Conservation (phyloP, 2,797 vertebrate species). For the Sebastes elongatus region DNA sequence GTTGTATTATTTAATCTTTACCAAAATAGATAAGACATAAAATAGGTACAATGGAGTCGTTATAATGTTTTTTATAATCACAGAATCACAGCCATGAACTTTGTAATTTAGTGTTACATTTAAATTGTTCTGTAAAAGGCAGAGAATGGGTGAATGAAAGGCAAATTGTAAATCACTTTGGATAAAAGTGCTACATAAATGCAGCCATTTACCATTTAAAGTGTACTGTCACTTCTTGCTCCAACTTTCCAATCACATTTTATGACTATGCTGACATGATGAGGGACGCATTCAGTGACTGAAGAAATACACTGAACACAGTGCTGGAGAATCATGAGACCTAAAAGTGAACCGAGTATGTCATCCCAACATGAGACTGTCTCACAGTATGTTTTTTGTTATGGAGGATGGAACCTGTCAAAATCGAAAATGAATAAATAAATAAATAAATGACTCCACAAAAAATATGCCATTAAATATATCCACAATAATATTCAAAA, state of each 20-base stretch:
- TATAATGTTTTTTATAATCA: not conserved
- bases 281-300: not conserved
- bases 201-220: not conserved
- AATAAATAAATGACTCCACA: too few species aligned
- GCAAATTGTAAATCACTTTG: not conserved
- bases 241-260: not conserved
- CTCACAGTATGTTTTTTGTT: not conserved
- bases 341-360: not conserved
- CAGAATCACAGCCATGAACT: not conserved
- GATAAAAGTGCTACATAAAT: not conserved
- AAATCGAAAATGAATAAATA: too few species aligned
- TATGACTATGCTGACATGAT: not conserved
- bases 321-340: not conserved
- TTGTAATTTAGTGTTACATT: not conserved
- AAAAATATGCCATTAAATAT: too few species aligned
- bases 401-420: too few species aligned
- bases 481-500: too few species aligned
- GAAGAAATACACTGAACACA: not conserved
- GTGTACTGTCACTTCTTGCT: not conserved
- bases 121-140: not conserved
- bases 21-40: not conserved
- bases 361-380: not conserved
- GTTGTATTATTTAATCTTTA: not conserved
- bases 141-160: not conserved
- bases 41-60: not conserved